A percentile compares a stretch with the other conserved stretches of the same genome.
These are phyloP conservation scores for Thalassoma bifasciatum DNA, from an alignment of 2,113 vertebrate species.

Conservation along the genomic window DNA sequence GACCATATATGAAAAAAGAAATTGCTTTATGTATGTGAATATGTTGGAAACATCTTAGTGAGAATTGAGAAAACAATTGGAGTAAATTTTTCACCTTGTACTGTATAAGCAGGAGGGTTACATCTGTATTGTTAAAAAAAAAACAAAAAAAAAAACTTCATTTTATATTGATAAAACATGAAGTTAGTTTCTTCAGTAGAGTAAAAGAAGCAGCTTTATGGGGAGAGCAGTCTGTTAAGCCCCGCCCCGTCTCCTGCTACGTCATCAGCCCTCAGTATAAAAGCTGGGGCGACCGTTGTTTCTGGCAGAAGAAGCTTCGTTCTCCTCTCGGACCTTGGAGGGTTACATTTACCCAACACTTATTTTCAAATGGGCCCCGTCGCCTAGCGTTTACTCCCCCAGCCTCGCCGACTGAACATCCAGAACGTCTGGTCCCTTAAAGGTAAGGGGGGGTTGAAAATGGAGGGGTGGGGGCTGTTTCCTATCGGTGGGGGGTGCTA, in stretches of 20 bases:
- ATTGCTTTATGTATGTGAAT: too few species aligned
- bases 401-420: conserved; percentile 74
- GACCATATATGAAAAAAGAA: too few species aligned
- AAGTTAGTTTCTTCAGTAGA: too few species aligned
- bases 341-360: conserved; percentile 56
- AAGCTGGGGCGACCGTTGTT: fast-evolving
- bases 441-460: conserved; percentile 61
- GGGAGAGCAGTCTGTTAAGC: neutral
- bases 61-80: too few species aligned
- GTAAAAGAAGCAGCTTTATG: too few species aligned
- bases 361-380: conserved; percentile 84
- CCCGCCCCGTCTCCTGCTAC: conserved; percentile 12
- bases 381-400: conserved; percentile 82
- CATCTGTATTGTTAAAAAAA: too few species aligned
- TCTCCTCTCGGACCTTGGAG: conserved; percentile 45
- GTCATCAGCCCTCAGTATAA: conserved; percentile 48
- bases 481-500: neutral
- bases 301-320: neutral
- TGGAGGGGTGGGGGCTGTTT: conserved; percentile 6
- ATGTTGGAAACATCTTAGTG: too few species aligned
- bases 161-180: too few species aligned
- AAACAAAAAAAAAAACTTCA: too few species aligned
- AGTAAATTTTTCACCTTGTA: too few species aligned
- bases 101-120: too few species aligned
- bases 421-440: conserved; percentile 49